Base-by-base conservation (phyloP, 2,888 invertebrate species). In the Chrysomela aeneicollis region DNA sequence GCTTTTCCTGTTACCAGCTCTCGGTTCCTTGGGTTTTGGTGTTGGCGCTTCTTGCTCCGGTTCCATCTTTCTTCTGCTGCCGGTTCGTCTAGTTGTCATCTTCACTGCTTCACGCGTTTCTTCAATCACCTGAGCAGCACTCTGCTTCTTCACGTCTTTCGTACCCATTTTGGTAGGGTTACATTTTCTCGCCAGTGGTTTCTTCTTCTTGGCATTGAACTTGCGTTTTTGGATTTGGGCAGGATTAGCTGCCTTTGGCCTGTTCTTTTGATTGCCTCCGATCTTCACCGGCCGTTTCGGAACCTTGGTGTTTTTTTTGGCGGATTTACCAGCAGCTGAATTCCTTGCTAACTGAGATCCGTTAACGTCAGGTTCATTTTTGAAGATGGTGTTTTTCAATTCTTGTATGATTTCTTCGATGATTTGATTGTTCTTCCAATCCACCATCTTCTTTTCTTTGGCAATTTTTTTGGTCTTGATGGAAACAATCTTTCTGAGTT, bases 371-470 rank as follows among this genome's bases (percentile, higher is more conserved):
- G 26, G 10, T 5, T 54, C 35, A 19, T 10, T 19, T 21, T 58
- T 62, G 22, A 66, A 62, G n/a, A 66, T 50, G 2, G 66, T 62
- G 21, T 62, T 66, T 32, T 54, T 59, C 9, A 66, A 32, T 59
- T 66, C 66, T 54, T 57, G 50, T 8, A 66, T 59, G 1, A 66
- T 66, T 21, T 54, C 59, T 66, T 66, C 59, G n/a, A 66, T 66
- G 1, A 66, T 55, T 21, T 65, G 26, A 32, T 61, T 59, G 18
- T 61, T 61, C 9, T 59, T 37, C 64, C 61, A 65, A n/a, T 59
- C 17, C 1, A 65, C 10, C 4, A 35, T 2, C 17, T 19, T 60
- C 42, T 55, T 55, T 52, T 46, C 15, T 22, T 35, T 47, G 2
- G 47, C 6, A 9, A 46, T 9, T 26, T 47, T 46, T 17, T 57